Base-by-base conservation (phyloP, 1,140 invertebrate species). In the Bombus terrestris region DNA sequence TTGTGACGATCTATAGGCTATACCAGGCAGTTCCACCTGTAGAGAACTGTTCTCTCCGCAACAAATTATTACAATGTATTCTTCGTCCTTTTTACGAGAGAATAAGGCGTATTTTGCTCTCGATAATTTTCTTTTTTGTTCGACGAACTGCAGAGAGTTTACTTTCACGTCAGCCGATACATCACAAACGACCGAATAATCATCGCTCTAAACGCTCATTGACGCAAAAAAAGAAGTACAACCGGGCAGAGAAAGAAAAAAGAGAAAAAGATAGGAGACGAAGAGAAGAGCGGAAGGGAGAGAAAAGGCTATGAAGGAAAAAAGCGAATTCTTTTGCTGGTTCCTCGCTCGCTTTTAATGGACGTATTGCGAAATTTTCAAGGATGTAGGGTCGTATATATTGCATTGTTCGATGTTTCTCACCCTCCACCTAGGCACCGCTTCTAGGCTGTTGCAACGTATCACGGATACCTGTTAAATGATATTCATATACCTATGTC, bases 391-490 rank as follows among this genome's bases (percentile, higher is more conserved):
- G 47, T 62, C 85, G 77, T 80, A 79, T 73, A 57, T 43, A 9
- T 81, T 37, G 53, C 72, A 83, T 83, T 81, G 84, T 64, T 68
- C 72, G 66, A 68, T 76, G 93, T 94, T 94, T 94, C 94, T 95
- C 93, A 94, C 93, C 93, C 94, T 93, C 93, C 86, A 92, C 91
- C 93, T 93, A 93, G 93, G 92, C 92, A 92, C 92, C 88, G 86
- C 88, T 91, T 88, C 86, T 89, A 87, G 89, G 89, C 85, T 86
- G 86, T 92, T 93, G 89, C 89, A 91, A 92, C 90, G 92, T 73
- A 75, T 86, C 80, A 80, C 71, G 75, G 77, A 68, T 88, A 86
- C 59, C 85, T 82, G 82, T 91, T 83, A 90, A 89, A 82, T 41
- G 81, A 83, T 91, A 85, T 88, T 84, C 86, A 88, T 79, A 83